Evolutionary conservation across 2,797 vertebrate genomes (phyloP), one percentile per base, ranked within the genome.

Genomic region (Phrynocephalus guinanensis): DNA sequence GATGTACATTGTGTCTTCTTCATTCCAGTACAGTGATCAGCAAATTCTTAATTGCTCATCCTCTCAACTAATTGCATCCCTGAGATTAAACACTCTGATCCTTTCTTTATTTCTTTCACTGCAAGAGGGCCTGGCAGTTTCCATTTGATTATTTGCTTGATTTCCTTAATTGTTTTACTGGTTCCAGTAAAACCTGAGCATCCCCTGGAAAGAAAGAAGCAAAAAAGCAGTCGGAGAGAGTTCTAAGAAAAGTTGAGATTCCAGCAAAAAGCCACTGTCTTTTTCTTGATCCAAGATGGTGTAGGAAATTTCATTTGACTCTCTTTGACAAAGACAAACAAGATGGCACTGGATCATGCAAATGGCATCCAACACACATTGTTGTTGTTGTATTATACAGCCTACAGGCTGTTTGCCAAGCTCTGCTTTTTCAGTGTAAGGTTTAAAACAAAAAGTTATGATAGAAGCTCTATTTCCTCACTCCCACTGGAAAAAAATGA

Each of bases 51-150:
- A 79, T 88, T 87, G 88, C 0, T 63, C 79, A 50, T 22, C 0
- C 11, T 84, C 63, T 86, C 50, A 24, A 1, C 15, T 79, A 87
- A 83, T 60, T 67, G 3, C 0, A 6, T 88, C 0, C 0, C 79
- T 91, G 90, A 72, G 90, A 1, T n/a, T 70, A 81, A 76, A 68
- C 66, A 75, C 56, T 38, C 86, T 70, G 1, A 3, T 86, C 89
- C 87, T n/a, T 30, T 84, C 13, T 0, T 70, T 26, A 71, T 63
- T 6, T 81, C 1, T 78, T 87, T 24, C 1, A 1, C 79, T 89
- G 44, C 0, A 26, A 15, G 63, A 86, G 48, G 20, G 68, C 60
- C 6, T 16, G n/a, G 44, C 82, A 30, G 20, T 71, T 0, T 11
- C 75, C 79, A 38, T 3, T 38, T 80, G n/a, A 91, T 50, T 2